A percentile compares a stretch with the other conserved stretches of the same genome.
These are phyloP conservation scores for Rhynchopsitta pachyrhyncha DNA, from an alignment of 2,113 vertebrate genomes.

Conservation along the genomic window DNA sequence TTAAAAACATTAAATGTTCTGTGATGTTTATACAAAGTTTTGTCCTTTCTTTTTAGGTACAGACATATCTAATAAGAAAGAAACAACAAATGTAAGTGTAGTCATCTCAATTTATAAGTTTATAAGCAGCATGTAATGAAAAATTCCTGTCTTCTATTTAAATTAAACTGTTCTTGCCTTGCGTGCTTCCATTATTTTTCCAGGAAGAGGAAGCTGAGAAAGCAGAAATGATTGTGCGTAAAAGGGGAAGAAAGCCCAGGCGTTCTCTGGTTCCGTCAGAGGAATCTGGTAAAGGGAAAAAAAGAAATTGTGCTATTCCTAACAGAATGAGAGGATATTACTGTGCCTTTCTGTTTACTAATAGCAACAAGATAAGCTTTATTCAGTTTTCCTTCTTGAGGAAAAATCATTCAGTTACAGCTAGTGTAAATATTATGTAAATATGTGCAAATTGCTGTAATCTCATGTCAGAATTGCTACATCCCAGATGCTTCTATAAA, in stretches of 20 bases:
- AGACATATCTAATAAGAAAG: conserved; percentile 62
- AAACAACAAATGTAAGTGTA: conserved; percentile 71
- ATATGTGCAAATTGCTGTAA: conserved; percentile 74
- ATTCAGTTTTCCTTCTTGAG: conserved; percentile 42
- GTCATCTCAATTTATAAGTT: neutral
- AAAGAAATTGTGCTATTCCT: neutral
- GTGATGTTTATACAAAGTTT: neutral
- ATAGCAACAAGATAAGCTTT: conserved; percentile 42
- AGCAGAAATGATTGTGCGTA: conserved; percentile 29
- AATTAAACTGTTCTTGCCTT: neutral
- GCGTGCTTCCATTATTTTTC: neutral
- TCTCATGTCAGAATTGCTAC: conserved; percentile 75
- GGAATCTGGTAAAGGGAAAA: conserved; percentile 79
- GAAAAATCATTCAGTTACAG: conserved; percentile 47
- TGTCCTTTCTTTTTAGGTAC: conserved; percentile 43
- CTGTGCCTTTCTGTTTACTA: conserved; percentile 35
- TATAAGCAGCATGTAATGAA: neutral
- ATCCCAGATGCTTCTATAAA: conserved; percentile 74
- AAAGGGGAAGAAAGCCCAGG: conserved; percentile 75
- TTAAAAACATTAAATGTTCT: neutral
- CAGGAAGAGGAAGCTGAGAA: conserved; percentile 72
- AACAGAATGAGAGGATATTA: neutral
- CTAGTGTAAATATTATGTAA: conserved; percentile 69
- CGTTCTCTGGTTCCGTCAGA: conserved; percentile 64
- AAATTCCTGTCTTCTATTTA: neutral